Evolutionary conservation across 2,888 invertebrate genomes (phyloP).

Genomic region (Hofmannophila pseudospretella): DNA sequence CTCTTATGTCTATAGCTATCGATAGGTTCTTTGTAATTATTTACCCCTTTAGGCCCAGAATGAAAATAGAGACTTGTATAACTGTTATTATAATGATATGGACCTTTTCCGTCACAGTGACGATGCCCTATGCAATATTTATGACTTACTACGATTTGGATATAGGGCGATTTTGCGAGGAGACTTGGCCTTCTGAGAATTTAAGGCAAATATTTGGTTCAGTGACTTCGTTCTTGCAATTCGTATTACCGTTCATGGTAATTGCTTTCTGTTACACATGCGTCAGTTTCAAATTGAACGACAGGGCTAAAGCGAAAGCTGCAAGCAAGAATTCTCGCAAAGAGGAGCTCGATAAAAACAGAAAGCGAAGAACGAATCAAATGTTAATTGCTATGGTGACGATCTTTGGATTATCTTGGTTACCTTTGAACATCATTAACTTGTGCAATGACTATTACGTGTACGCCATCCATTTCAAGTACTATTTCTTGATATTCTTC

Average conservation of each 20-base stretch:
- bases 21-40: constrained; percentile 98
- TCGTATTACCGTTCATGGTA: constrained; percentile 94
- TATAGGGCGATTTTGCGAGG: constrained; percentile 84
- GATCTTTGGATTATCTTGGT: constrained; percentile 97
- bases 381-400: constrained; percentile 99
- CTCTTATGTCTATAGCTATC: constrained; percentile 97
- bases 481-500: constrained; percentile 93
- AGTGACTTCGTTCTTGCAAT: constrained; percentile 93
- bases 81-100: constrained; percentile 93
- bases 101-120: constrained; percentile 91
- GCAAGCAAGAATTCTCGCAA: constrained; percentile 90
- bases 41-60: constrained; percentile 95
- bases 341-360: constrained; percentile 92
- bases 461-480: constrained; percentile 85
- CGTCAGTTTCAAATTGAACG: constrained; percentile 92
- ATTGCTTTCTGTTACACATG: constrained; percentile 96
- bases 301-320: constrained; percentile 89
- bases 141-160: constrained; percentile 80
- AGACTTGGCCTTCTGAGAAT: constrained; percentile 92
- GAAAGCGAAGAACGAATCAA: constrained; percentile 94
- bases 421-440: constrained; percentile 94
- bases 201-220: constrained; percentile 90
- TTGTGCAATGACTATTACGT: constrained; percentile 89
- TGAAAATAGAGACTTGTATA: constrained; percentile 92
- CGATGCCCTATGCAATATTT: constrained; percentile 94